Evolutionary conservation across 2,797 vertebrate genomes (phyloP).

Genomic region (Hemitrygon akajei): DNA sequence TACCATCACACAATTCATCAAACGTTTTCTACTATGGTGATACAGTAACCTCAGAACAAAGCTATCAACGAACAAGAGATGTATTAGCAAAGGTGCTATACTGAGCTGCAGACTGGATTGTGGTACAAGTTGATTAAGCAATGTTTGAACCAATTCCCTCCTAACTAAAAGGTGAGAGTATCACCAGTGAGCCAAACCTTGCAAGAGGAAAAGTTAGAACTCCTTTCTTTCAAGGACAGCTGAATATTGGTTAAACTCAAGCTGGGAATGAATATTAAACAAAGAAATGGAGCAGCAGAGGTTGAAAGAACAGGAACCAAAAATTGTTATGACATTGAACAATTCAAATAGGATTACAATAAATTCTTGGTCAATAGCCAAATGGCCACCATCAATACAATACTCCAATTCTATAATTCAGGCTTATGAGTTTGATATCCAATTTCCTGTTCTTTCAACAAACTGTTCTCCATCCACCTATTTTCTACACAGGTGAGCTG

Average conservation of each 20-base stretch:
- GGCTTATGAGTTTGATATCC: not conserved
- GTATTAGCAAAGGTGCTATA: not conserved
- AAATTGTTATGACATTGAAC: not conserved
- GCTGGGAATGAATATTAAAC: not conserved
- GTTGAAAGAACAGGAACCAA: not conserved
- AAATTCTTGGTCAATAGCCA: not conserved
- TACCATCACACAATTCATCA: not conserved
- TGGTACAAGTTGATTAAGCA: not conserved
- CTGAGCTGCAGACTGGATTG: not conserved
- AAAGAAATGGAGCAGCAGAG: not conserved
- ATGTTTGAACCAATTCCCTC: not conserved
- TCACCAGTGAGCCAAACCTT: too few relatives aligned
- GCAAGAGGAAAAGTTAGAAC: too few relatives aligned
- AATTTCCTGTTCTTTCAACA: not conserved
- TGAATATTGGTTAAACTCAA: not conserved
- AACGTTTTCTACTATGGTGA: too few relatives aligned
- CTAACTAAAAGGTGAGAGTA: too few relatives aligned
- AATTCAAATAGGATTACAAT: not conserved
- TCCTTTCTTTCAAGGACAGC: too few relatives aligned
- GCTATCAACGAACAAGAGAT: not conserved
- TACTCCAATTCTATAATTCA: not conserved
- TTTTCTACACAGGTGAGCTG: not conserved
- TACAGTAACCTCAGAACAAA: too few relatives aligned
- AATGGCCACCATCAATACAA: not conserved
- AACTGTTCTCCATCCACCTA: not conserved